Evolutionary conservation across 2,113 vertebrate genomes (phyloP), one percentile per base, ranked within the genome.

Genomic region (Andinoacara biseriatus): DNA sequence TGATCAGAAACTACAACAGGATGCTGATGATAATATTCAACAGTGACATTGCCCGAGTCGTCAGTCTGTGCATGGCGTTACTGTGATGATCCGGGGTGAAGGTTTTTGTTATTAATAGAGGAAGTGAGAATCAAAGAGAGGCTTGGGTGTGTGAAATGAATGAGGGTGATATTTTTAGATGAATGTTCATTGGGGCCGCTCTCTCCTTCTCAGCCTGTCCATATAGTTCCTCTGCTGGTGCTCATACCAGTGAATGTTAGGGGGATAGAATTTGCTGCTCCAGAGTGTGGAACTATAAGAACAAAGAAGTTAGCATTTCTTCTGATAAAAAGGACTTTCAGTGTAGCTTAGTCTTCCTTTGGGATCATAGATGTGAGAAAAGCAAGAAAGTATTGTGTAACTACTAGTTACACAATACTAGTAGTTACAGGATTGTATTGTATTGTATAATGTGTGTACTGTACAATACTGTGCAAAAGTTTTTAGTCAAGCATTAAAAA

Each of bases 161-260:
- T 59, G 62, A 74, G 54, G 54, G 7, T 29, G 75, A 61, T 89
- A 90, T 88, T 87, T 87, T 82, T 87, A 88, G 81, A 62, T 5
- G 10, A 13, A 33, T 74, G 72, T 72, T 78, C 56, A 85, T 72
- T 81, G 60, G 10, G 74, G 22, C 38, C 22, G 20, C 56, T 54
- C 38, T 74, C 26, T 77, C 72, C 22, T 10, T 61, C 46, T 58
- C 22, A 38, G 29, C 49, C 43, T 79, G 49, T 52, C 52, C 69
- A 63, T 38, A 33, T 58, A 59, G 60, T 43, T 61, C 29, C n/a
- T 13, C 24, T 74, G 31, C 31, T 69, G 1, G 78, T 10, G 2
- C 40, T 76, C 33, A 60, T 35, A 75, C 33, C 3, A 52, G 14
- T 58, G 26, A 18, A 46, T 57, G 26, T 10, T 52, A 59, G 59